These are phyloP conservation scores for Drosophila acutilabella DNA, from an alignment of 2,888 invertebrate species.

Conservation along the genomic window DNA sequence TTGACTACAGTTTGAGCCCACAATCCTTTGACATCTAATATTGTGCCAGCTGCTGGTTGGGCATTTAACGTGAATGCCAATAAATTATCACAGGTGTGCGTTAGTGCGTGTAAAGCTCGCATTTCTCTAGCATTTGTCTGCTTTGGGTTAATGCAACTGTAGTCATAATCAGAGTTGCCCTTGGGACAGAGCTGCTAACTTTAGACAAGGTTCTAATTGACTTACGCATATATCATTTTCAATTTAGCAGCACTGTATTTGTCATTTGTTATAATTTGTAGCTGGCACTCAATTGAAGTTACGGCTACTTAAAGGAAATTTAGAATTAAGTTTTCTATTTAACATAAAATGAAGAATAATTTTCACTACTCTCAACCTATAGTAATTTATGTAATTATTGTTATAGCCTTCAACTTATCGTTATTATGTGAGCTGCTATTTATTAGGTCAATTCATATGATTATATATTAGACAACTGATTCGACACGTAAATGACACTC, in stretches of 20 bases:
- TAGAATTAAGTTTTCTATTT: too few species aligned
- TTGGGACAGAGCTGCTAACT: background rate
- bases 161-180: background rate
- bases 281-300: background rate
- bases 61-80: constrained; percentile 43
- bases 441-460: background rate
- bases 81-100: constrained; percentile 66
- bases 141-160: constrained; percentile 11
- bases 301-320: too few species aligned
- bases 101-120: constrained; percentile 36
- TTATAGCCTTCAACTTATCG: background rate
- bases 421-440: background rate
- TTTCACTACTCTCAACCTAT: too few species aligned
- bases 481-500: constrained; percentile 8
- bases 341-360: too few species aligned
- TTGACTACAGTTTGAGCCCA: constrained; percentile 22
- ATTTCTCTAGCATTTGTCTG: background rate
- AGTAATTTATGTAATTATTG: too few species aligned
- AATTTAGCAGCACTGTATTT: background rate
- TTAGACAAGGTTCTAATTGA: constrained; percentile 6
- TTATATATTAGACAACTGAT: constrained; percentile 10
- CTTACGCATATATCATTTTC: constrained; percentile 9
- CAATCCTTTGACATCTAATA: constrained; percentile 33
- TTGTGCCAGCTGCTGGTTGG: constrained; percentile 33
- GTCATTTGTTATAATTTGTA: background rate